Evolutionary conservation across 2,888 invertebrate genomes (phyloP).

Genomic region (Diploptera punctata): DNA sequence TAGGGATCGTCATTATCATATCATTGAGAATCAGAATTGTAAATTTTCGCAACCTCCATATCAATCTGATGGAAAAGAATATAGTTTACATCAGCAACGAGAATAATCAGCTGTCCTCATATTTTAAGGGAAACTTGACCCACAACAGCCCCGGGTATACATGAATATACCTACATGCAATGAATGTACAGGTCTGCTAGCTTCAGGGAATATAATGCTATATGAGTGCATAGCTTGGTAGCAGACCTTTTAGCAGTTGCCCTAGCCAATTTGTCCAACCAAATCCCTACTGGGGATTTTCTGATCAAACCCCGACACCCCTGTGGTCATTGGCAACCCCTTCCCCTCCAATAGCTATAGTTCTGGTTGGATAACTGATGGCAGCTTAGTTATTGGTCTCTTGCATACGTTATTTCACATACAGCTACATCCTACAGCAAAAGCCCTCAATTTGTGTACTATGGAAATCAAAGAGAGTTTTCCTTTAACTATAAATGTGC

Average conservation of each 20-base stretch:
- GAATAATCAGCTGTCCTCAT: too few relatives aligned
- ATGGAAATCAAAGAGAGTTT: too few relatives aligned
- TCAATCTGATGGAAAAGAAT: too few relatives aligned
- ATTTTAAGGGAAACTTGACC: too few relatives aligned
- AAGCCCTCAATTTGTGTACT: too few relatives aligned
- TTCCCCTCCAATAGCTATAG: background rate
- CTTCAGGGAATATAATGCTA: conserved; percentile 28
- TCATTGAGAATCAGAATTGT: too few relatives aligned
- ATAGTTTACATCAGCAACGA: too few relatives aligned
- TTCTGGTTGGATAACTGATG: background rate
- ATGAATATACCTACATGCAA: background rate
- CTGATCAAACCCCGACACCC: conserved; percentile 27
- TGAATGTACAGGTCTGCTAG: conserved; percentile 5
- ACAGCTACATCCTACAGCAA: too few relatives aligned
- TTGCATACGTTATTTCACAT: background rate
- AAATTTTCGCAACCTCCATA: too few relatives aligned
- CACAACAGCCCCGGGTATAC: too few relatives aligned
- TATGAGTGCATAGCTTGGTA: conserved; percentile 10
- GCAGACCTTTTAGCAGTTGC: conserved; percentile 25
- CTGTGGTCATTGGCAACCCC: background rate
- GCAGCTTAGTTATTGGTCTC: background rate
- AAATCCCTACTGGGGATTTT: conserved; percentile 32
- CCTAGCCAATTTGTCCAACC: conserved; percentile 33
- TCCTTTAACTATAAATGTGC: too few relatives aligned
- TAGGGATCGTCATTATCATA: too few relatives aligned